Conservation (phyloP, 2,797 vertebrate species). For the Cynopterus sphinx region DNA sequence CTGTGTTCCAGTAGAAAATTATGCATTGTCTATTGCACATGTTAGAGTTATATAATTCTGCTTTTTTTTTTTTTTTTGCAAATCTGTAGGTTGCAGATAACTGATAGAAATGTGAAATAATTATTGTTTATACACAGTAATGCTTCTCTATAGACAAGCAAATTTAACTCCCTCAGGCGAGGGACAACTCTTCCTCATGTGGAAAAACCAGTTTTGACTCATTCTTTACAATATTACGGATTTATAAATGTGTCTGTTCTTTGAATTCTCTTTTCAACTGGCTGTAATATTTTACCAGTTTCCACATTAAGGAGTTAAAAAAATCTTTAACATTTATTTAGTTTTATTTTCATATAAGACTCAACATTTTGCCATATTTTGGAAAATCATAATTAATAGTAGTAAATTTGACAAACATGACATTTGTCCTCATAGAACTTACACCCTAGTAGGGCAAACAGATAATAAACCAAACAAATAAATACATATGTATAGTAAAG, state of each 20-base stretch:
- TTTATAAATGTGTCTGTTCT: background rate
- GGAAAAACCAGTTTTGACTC: background rate
- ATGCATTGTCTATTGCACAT: background rate
- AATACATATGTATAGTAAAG: background rate
- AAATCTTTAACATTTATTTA: background rate
- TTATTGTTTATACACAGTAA: background rate
- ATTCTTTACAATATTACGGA: background rate
- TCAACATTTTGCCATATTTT: background rate
- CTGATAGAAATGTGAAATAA: background rate
- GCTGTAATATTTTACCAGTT: background rate
- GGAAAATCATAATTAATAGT: background rate
- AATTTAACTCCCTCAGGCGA: background rate
- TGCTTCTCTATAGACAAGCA: background rate
- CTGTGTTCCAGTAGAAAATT: background rate
- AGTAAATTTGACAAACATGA: background rate
- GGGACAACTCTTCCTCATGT: background rate
- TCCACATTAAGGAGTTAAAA: slow-evolving; percentile 1
- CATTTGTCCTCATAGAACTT: background rate
- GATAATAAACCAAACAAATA: background rate
- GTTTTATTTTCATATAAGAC: background rate
- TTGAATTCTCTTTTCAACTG: slow-evolving; percentile 6
- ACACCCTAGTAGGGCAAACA: background rate
- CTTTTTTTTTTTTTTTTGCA: background rate
- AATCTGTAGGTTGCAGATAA: background rate
- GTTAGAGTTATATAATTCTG: background rate